Conservation (phyloP, 2,888 invertebrate genomes). For the Mimachlamys varia region DNA sequence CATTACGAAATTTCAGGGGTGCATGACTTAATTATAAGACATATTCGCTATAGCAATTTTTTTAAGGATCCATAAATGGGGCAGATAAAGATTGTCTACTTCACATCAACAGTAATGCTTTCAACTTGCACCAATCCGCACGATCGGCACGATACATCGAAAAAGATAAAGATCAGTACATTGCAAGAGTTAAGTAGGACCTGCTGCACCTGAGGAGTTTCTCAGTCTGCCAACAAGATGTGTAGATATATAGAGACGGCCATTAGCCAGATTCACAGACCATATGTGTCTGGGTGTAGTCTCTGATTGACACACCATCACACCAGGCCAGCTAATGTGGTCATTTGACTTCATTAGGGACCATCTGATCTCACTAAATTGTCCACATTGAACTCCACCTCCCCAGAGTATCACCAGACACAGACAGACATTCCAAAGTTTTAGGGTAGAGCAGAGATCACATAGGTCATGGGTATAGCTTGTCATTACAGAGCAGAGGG, state of each 20-base stretch:
- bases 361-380: neutral
- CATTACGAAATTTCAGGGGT: no score
- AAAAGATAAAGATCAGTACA: no score
- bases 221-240: no score
- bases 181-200: neutral
- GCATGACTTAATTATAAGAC: no score
- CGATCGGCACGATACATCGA: no score
- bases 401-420: neutral
- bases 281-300: neutral
- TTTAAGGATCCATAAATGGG: no score
- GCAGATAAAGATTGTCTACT: no score
- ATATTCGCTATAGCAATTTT: no score
- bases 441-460: neutral
- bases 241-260: neutral
- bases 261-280: neutral
- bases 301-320: neutral
- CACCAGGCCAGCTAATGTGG: neutral
- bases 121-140: no score
- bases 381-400: neutral
- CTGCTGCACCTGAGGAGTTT: neutral
- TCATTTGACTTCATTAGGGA: conserved; percentile 23
- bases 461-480: neutral
- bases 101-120: no score
- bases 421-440: neutral
- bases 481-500: neutral